These are phyloP conservation scores for Diplosoma virens DNA, from an alignment of 23 tunicate species.

Conservation along the genomic window DNA sequence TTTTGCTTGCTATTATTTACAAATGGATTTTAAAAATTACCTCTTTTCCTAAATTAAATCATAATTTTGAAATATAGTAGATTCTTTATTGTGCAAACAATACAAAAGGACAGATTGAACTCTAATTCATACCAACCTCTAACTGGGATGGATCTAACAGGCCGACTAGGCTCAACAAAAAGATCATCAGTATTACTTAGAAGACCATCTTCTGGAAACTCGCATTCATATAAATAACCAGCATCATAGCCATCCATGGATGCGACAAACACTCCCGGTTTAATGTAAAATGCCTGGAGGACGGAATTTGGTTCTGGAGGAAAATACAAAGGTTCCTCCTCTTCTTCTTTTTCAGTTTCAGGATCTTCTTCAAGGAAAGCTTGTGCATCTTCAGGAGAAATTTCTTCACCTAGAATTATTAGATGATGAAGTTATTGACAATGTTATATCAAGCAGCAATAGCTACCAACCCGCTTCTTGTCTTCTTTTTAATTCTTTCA, in stretches of 20 bases:
- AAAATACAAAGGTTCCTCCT: conserved; percentile 54
- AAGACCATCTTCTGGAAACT: conserved; percentile 29
- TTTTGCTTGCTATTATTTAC: too few relatives aligned
- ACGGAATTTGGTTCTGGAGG: conserved; percentile 73
- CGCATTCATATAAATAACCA: conserved; percentile 87
- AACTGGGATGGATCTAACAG: conserved; percentile 57
- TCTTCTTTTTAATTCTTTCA: conserved; percentile 71
- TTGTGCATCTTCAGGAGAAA: conserved; percentile 69
- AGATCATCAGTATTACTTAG: conserved; percentile 26
- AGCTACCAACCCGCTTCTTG: conserved; percentile 57
- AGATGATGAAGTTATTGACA: too few relatives aligned
- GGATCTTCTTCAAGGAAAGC: conserved; percentile 84
- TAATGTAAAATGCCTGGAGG: conserved; percentile 62
- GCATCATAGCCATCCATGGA: conserved; percentile 90
- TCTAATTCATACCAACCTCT: conserved; percentile 2
- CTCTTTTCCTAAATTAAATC: too few relatives aligned
- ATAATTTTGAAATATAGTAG: too few relatives aligned
- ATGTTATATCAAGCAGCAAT: too few relatives aligned
- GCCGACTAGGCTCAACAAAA: conserved; percentile 25
- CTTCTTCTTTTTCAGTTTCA: conserved; percentile 60
- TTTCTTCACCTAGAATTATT: conserved; percentile 62
- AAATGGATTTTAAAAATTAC: too few relatives aligned
- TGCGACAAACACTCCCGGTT: conserved; percentile 47
- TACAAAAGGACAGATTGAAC: too few relatives aligned
- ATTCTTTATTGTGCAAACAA: too few relatives aligned